These are phyloP conservation scores for Sandelia bainsii DNA, from an alignment of 2,797 vertebrate species.

Conservation along the genomic window DNA sequence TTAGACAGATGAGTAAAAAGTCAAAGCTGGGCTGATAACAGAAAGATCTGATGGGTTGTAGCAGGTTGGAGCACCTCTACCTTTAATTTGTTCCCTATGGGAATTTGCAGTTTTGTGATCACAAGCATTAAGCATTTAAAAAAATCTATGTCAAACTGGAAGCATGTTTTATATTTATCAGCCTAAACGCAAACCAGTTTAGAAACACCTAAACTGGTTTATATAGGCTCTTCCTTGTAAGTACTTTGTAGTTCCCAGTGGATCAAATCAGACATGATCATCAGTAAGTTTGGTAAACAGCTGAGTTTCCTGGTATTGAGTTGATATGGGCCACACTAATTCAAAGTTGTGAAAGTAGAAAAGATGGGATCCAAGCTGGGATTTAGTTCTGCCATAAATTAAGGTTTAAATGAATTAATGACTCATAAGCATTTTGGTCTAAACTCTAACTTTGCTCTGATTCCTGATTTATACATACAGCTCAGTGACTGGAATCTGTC, in stretches of 20 bases:
- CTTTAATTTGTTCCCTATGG: neutral
- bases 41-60: constrained; percentile 7
- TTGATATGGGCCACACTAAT: neutral
- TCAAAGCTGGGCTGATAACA: constrained; percentile 6
- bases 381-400: neutral
- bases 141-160: no score
- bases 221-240: neutral
- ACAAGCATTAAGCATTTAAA: no score
- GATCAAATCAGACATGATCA: neutral
- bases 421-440: neutral
- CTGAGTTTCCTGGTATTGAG: no score
- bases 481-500: no score
- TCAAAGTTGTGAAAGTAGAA: neutral
- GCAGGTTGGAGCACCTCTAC: neutral
- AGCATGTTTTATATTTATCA: no score
- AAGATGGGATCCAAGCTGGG: neutral
- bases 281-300: neutral
- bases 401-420: neutral
- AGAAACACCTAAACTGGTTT: neutral
- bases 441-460: no score
- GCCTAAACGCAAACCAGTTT: neutral
- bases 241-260: neutral
- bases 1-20: constrained; percentile 16
- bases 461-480: no score
- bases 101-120: no score